phyloP scores from a whole-genome alignment of 1,140 invertebrate genomes.

The Trichonephila clavipes region DNA sequence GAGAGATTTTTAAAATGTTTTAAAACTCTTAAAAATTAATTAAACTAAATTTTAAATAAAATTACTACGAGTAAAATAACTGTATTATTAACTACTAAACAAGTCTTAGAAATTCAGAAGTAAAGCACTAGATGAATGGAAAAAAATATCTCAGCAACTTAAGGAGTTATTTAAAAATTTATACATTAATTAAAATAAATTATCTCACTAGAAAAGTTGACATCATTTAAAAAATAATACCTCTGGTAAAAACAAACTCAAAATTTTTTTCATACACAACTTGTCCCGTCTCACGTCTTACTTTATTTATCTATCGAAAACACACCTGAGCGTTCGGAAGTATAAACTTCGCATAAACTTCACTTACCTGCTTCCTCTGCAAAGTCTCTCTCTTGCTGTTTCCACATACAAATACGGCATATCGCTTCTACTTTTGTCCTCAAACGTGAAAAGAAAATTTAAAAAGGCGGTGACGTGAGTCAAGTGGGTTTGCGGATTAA shows the following conservation, averaged over 20 bases:
- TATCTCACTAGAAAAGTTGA: too few relatives aligned
- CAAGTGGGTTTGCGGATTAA: neutral
- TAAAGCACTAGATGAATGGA: too few relatives aligned
- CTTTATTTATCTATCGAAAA: neutral
- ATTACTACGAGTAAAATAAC: too few relatives aligned
- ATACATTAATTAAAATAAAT: neutral
- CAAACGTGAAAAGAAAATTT: neutral
- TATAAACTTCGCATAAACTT: neutral
- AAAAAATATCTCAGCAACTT: too few relatives aligned
- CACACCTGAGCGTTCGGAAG: neutral
- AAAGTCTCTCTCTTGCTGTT: conserved; percentile 67
- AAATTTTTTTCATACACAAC: neutral
- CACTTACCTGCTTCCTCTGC: conserved; percentile 67
- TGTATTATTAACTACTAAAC: too few relatives aligned
- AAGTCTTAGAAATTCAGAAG: too few relatives aligned
- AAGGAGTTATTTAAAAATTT: neutral
- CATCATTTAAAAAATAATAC: too few relatives aligned
- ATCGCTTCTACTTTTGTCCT: neutral
- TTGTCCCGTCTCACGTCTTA: neutral
- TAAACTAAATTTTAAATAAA: too few relatives aligned
- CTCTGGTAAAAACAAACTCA: neutral
- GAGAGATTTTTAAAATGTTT: too few relatives aligned
- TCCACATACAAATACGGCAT: conserved; percentile 73
- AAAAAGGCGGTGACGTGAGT: neutral
- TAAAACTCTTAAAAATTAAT: too few relatives aligned